Evolutionary conservation across 92 coral and sea anemone genomes (phyloP), one percentile per base, ranked within the genome.

Genomic region (Zoanthus gigantus): DNA sequence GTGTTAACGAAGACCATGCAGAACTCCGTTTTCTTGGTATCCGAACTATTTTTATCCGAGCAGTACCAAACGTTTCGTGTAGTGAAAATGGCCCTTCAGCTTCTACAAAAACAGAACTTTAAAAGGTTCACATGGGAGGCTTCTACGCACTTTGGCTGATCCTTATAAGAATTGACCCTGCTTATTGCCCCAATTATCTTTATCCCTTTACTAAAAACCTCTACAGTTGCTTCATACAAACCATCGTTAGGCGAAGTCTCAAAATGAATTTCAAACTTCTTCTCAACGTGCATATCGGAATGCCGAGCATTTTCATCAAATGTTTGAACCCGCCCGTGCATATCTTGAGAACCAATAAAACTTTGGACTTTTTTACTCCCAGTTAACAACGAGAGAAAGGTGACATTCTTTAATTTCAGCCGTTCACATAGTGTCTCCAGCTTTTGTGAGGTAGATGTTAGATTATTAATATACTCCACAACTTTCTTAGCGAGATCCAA

Each of bases 151-250:
- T n/a, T 79, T 1, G 84, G 84, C 3, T 79, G 84, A 5, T 79
- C 84, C 28, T 44, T 79, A 14, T 79, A 79, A 12, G 84, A 56
- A 11, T 79, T 46, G 7, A 79, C 84, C 15, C 84, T 48, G 74
- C 84, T 79, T 44, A 79, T 79, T 79, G 60, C 84, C 3, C 84
- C 84, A 45, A n/a, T 79, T 29, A 79, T 79, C 60, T 45, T 60
- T 16, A 79, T 47, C 18, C 84, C 56, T 61, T 18, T 30, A 13
- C 56, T 42, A 42, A 46, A 18, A 45, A 61, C 23, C 34, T 79
- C 44, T 17, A 79, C 74, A 2, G 84, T 79, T 16, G 84, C 84
- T 79, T 79, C 84, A 34, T 79, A 79, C 15, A 79, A 63, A 30
- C 84, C 84, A 9, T 37, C n/a, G 9, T 79, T 79, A n/a, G 84